A percentile compares a stretch with the other conserved stretches of the same genome.
These are phyloP conservation scores for Alentia gelatinosa DNA, from an alignment of 2,888 invertebrate genomes.

Conservation along the genomic window DNA sequence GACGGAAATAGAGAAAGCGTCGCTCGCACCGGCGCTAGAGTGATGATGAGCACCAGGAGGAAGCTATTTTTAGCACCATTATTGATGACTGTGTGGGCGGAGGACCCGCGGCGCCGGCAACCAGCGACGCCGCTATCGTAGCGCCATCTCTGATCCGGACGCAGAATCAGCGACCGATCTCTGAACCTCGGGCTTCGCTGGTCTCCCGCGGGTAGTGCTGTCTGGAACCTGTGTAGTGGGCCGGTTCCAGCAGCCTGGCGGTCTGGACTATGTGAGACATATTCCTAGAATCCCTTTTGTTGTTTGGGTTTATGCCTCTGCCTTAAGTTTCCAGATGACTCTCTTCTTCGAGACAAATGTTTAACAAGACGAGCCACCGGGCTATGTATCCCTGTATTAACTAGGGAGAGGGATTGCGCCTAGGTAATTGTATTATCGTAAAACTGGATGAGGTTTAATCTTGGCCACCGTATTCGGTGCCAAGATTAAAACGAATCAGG, in stretches of 20 bases:
- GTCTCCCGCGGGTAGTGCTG: background rate
- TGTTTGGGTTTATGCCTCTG: no score
- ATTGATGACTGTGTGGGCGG: background rate
- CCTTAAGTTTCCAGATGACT: no score
- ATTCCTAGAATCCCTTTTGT: background rate
- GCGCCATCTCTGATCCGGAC: slow-evolving; percentile 10
- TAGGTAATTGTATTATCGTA: no score
- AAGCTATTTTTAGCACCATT: background rate
- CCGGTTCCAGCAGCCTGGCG: background rate
- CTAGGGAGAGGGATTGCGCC: no score
- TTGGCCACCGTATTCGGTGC: no score
- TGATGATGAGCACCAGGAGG: background rate
- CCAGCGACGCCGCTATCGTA: background rate
- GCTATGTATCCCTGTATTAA: no score
- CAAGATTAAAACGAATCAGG: no score
- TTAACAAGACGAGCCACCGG: no score
- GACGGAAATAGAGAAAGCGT: background rate
- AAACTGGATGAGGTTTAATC: no score
- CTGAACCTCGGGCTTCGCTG: background rate
- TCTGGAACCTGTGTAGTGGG: background rate
- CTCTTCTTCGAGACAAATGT: no score
- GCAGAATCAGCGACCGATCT: background rate
- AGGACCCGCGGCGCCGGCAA: background rate
- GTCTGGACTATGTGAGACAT: background rate
- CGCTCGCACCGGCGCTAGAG: background rate